These are phyloP conservation scores for Euleptes europaea DNA, from an alignment of 2,113 vertebrate species.

Conservation along the genomic window DNA sequence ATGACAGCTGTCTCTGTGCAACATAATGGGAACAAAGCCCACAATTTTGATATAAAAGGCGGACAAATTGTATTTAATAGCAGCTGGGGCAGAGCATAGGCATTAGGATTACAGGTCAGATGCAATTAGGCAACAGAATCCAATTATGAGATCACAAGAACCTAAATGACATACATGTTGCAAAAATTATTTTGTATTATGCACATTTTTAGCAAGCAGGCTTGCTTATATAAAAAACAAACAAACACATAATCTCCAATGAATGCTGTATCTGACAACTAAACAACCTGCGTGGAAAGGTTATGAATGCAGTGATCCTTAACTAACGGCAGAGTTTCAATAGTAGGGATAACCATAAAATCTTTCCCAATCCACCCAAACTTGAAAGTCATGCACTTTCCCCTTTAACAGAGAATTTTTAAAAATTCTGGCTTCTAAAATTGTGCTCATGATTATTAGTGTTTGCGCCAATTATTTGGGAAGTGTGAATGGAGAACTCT, in stretches of 20 bases:
- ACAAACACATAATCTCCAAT: not conserved
- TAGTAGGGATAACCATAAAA: slow-evolving; percentile 41
- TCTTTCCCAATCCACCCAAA: slow-evolving; percentile 45
- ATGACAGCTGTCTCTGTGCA: not conserved
- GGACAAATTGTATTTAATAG: not conserved
- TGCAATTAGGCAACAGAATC: slow-evolving; percentile 14
- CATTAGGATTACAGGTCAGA: slow-evolving; percentile 28
- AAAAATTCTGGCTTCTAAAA: slow-evolving; percentile 51
- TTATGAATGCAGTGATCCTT: slow-evolving; percentile 47
- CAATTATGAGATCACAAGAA: not conserved
- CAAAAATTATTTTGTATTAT: not conserved
- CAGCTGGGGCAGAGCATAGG: not conserved
- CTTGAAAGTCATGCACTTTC: slow-evolving; percentile 43
- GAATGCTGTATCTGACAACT: slow-evolving; percentile 29
- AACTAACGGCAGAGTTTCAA: not conserved
- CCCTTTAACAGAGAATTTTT: no score
- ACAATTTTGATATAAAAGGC: not conserved
- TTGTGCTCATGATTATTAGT: slow-evolving; percentile 2
- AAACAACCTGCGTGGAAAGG: slow-evolving; percentile 21
- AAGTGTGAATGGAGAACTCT: not conserved
- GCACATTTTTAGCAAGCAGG: slow-evolving; percentile 23
- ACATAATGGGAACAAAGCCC: slow-evolving; percentile 9
- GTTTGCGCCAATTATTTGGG: not conserved
- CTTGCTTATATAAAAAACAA: slow-evolving; percentile 18
- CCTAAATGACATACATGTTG: not conserved